These are phyloP conservation scores for Tineola bisselliella DNA, from an alignment of 2,888 invertebrate genomes.

Conservation along the genomic window DNA sequence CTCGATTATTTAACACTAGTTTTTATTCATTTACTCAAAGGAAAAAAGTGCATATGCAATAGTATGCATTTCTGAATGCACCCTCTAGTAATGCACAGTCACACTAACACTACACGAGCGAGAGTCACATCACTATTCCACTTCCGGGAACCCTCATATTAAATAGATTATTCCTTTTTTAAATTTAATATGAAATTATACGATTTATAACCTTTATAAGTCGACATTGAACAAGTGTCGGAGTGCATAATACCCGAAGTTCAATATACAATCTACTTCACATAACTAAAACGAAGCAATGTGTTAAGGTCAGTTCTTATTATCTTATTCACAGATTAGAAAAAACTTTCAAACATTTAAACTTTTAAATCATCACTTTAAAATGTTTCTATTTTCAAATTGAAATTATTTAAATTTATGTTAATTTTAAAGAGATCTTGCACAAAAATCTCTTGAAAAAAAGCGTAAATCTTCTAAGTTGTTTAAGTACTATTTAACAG, in stretches of 20 bases:
- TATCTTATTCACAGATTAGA: too few species aligned
- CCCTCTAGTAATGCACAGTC: background rate
- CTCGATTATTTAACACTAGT: too few species aligned
- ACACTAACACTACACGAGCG: background rate
- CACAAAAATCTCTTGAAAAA: slow-evolving; percentile 10
- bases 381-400: too few species aligned
- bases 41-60: too few species aligned
- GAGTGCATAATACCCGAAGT: too few species aligned
- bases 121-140: slow-evolving; percentile 6
- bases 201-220: background rate
- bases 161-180: background rate
- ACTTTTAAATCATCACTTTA: too few species aligned
- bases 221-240: too few species aligned
- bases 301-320: too few species aligned
- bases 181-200: background rate
- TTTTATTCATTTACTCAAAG: too few species aligned
- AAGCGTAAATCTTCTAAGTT: slow-evolving; percentile 23
- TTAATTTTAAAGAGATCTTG: slow-evolving; percentile 3
- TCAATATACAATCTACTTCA: too few species aligned
- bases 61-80: background rate
- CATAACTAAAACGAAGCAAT: too few species aligned
- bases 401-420: background rate
- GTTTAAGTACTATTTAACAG: slow-evolving; percentile 25
- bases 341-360: too few species aligned
- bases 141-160: slow-evolving; percentile 12